These are phyloP conservation scores for Seriola quinqueradiata DNA, from an alignment of 2,113 vertebrate genomes.

Conservation along the genomic window DNA sequence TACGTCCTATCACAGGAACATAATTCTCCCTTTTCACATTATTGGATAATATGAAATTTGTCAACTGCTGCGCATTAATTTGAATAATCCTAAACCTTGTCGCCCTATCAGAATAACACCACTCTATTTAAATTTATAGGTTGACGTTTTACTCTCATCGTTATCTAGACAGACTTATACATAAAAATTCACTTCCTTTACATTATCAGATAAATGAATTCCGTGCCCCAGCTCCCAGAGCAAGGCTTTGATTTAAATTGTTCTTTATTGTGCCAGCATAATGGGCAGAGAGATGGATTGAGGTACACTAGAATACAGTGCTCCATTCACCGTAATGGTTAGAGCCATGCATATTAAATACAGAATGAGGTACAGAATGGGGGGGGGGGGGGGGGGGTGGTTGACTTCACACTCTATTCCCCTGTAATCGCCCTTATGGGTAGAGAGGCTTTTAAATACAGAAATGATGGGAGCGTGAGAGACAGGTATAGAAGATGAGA, in stretches of 20 bases:
- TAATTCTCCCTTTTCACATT: background rate
- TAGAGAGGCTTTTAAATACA: constrained; percentile 50
- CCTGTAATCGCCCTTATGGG: constrained; percentile 47
- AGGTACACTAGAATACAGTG: constrained; percentile 25
- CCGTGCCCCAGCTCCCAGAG: constrained; percentile 16
- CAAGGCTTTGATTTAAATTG: constrained; percentile 49
- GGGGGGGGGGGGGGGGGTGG: constrained; percentile 24
- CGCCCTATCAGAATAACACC: constrained; percentile 13
- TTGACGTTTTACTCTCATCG: background rate
- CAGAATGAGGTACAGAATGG: background rate
- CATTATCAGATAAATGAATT: constrained; percentile 44
- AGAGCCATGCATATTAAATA: constrained; percentile 64
- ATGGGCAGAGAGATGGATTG: constrained; percentile 53
- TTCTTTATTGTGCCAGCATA: constrained; percentile 56
- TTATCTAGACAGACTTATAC: constrained; percentile 2
- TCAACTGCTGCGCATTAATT: constrained; percentile 8
- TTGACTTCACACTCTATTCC: constrained; percentile 28
- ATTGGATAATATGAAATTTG: constrained; percentile 27
- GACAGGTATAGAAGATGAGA: constrained; percentile 35
- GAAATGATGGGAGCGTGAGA: constrained; percentile 38
- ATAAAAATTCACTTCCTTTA: constrained; percentile 36
- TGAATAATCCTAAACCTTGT: constrained; percentile 35
- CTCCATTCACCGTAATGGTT: constrained; percentile 60
- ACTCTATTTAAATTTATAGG: constrained; percentile 36
- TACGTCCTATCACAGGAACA: background rate